Conservation (phyloP, 2,888 invertebrate species). For the Meganola albula region DNA sequence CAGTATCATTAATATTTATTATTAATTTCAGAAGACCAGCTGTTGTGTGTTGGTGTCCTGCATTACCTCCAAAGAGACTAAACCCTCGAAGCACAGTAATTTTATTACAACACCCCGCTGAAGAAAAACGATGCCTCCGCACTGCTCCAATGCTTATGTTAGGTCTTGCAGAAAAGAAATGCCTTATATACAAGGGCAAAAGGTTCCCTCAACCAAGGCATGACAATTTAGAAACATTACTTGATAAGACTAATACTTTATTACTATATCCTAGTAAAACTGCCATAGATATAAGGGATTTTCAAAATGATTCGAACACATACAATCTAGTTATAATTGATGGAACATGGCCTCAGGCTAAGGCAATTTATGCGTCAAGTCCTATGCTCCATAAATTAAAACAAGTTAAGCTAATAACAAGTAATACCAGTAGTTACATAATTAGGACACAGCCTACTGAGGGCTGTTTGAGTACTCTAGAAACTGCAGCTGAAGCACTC, state of each 20-base stretch:
- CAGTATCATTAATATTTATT: too few relatives aligned
- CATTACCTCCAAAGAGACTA: constrained; percentile 84
- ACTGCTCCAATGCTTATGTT: constrained; percentile 93
- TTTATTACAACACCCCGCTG: constrained; percentile 94
- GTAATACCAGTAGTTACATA: constrained; percentile 88
- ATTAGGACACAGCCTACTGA: constrained; percentile 96
- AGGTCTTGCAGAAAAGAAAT: constrained; percentile 85
- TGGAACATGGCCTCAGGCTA: constrained; percentile 98
- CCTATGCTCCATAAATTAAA: constrained; percentile 83
- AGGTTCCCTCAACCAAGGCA: constrained; percentile 86
- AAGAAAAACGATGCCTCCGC: constrained; percentile 91
- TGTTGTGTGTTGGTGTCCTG: constrained; percentile 94
- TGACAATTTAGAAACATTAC: constrained; percentile 80
- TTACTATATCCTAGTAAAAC: constrained; percentile 88
- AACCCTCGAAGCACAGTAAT: constrained; percentile 84
- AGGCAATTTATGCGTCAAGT: constrained; percentile 92
- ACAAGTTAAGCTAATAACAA: constrained; percentile 88
- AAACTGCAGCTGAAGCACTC: constrained; percentile 89
- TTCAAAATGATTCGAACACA: constrained; percentile 60
- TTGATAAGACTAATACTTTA: constrained; percentile 82
- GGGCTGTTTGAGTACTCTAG: constrained; percentile 92
- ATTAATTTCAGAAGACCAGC: constrained; percentile 82
- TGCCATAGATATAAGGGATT: constrained; percentile 81
- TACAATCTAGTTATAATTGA: constrained; percentile 92
- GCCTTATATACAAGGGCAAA: constrained; percentile 89